Evolutionary conservation across 2,888 invertebrate species (phyloP), one percentile per base, ranked within the genome.

Genomic region (Eulithis prunata): DNA sequence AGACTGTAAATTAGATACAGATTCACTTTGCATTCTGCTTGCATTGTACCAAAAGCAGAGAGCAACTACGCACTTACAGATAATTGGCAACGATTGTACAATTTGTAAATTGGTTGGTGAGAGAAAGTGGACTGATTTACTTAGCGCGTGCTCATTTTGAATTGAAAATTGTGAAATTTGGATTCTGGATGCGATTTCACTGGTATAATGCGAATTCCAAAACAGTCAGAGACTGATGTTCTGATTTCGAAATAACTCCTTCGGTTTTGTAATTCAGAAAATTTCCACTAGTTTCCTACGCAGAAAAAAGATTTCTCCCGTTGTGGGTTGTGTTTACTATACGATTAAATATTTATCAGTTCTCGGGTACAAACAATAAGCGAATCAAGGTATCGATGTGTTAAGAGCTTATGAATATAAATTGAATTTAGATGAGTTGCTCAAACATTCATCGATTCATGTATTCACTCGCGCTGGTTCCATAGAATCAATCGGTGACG

Each of bases 331-430:
- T 78, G 76, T 83, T 82, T 79, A 79, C 75, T 74, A 71, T 67
- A 69, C 67, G 69, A 72, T 84, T 89, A 81, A 87, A 90, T 90
- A 91, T 91, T 89, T 82, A 91, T 83, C 81, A 87, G 83, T 79
- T 86, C 79, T 80, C 81, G 76, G 80, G 74, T 79, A 81, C 76
- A 80, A 49, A 83, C 80, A 83, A 84, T 82, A 84, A 83, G 76
- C 80, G 81, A 83, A 85, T 83, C 83, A 83, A 85, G 84, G 82
- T 81, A 81, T 85, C 78, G 75, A 70, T 81, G 81, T 83, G 81
- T 80, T 80, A 82, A 79, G 68, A 83, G 78, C 82, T 84, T 83
- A 86, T 89, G 85, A 91, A 91, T 90, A 86, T 86, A 85, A 85
- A 89, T 74, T 77, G 72, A 79, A 84, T 87, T 85, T 80, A 79